A percentile compares a stretch with the other conserved stretches of the same genome.
Conservation (phyloP, 2,113 vertebrate species). For the Cynoglossus semilaevis region DNA sequence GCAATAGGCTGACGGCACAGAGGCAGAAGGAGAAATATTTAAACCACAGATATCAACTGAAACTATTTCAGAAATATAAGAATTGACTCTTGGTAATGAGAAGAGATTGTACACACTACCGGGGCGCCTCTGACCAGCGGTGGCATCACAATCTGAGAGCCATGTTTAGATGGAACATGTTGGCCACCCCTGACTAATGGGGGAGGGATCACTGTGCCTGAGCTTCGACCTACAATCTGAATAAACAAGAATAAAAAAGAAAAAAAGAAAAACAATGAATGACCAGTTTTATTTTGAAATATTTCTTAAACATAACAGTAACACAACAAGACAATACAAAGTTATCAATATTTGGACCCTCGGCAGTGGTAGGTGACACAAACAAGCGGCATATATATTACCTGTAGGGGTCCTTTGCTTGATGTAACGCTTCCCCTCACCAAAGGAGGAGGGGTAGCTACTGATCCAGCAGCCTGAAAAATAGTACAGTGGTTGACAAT, state of each 20-base stretch:
- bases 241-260: constrained; percentile 1
- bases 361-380: too few species aligned
- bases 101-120: constrained; percentile 59
- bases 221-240: constrained; percentile 79
- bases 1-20: constrained; percentile 73
- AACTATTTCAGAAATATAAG: not conserved
- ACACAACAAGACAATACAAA: not conserved
- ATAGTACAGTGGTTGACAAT: constrained; percentile 12
- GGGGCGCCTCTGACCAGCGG: constrained; percentile 92
- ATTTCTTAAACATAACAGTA: not conserved
- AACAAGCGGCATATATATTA: constrained; percentile 42
- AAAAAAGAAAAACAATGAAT: not conserved
- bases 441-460: constrained; percentile 88
- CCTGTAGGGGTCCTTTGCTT: constrained; percentile 88
- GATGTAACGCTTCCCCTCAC: constrained; percentile 87
- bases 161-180: constrained; percentile 84
- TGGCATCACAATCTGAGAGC: constrained; percentile 91
- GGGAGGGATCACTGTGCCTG: constrained; percentile 90
- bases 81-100: not conserved
- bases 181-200: constrained; percentile 92
- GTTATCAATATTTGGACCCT: too few species aligned
- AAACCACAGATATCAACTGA: not conserved
- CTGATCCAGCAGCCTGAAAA: constrained; percentile 79
- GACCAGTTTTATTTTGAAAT: not conserved
- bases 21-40: not conserved